These are phyloP conservation scores for Zaprionus obscuricornis DNA, from an alignment of 2,888 invertebrate genomes.

Conservation along the genomic window DNA sequence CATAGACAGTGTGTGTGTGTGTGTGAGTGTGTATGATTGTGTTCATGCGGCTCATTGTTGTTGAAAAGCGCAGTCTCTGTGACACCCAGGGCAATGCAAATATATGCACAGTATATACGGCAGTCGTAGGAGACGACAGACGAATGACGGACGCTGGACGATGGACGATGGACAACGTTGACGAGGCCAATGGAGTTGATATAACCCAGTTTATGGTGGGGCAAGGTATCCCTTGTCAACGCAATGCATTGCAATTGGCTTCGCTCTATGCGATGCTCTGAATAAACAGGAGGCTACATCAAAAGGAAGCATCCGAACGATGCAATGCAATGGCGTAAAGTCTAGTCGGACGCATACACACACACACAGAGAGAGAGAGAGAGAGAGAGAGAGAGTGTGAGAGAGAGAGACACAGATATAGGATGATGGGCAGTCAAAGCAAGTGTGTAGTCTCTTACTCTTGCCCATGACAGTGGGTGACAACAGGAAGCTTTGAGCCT, in stretches of 20 bases:
- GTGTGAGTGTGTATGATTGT: slow-evolving; percentile 5
- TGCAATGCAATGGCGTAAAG: slow-evolving; percentile 39
- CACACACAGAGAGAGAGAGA: too few species aligned
- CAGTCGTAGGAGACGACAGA: slow-evolving; percentile 25
- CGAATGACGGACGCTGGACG: background rate
- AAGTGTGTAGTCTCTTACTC: too few species aligned
- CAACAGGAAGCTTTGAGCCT: slow-evolving; percentile 51
- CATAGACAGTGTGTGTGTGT: background rate
- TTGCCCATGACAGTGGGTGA: too few species aligned
- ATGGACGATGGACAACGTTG: too few species aligned
- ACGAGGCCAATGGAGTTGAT: slow-evolving; percentile 61
- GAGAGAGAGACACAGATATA: too few species aligned
- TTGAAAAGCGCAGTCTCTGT: slow-evolving; percentile 62
- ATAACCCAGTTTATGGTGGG: slow-evolving; percentile 26
- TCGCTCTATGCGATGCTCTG: slow-evolving; percentile 31
- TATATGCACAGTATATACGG: slow-evolving; percentile 63
- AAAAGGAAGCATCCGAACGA: slow-evolving; percentile 48
- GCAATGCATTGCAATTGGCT: slow-evolving; percentile 29
- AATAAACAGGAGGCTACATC: slow-evolving; percentile 35
- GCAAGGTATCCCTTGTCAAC: background rate
- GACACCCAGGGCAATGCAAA: slow-evolving; percentile 62
- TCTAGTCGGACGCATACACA: too few species aligned
- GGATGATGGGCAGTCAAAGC: too few species aligned
- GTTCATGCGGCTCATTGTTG: slow-evolving; percentile 39
- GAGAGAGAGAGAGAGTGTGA: too few species aligned